phyloP scores from a whole-genome alignment of 2,888 invertebrate genomes.

The Allolobophora icterica region DNA sequence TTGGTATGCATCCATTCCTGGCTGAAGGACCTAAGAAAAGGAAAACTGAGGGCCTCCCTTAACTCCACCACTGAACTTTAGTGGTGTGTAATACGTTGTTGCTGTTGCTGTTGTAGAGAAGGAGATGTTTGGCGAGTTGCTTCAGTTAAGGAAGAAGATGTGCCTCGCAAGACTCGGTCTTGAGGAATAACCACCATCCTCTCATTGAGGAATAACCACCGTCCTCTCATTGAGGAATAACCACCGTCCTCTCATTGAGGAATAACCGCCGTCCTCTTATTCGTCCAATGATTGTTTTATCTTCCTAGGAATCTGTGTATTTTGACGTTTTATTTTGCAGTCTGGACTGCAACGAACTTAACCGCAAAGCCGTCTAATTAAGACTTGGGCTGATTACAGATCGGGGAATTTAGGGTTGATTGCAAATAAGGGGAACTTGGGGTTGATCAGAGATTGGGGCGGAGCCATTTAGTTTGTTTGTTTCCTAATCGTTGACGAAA shows the following conservation, averaged over 20 bases:
- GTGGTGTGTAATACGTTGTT: background rate
- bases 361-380: background rate
- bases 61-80: too few species aligned
- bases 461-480: background rate
- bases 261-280: constrained; percentile 31
- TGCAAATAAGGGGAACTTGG: background rate
- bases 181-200: constrained; percentile 32
- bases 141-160: constrained; percentile 77
- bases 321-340: constrained; percentile 20
- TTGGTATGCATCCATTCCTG: too few species aligned
- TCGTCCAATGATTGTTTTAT: background rate
- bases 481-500: constrained; percentile 22
- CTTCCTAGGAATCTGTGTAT: constrained; percentile 4
- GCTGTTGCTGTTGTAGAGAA: constrained; percentile 69
- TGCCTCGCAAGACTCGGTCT: constrained; percentile 75
- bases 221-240: too few species aligned
- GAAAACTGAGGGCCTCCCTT: too few species aligned
- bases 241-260: constrained; percentile 46
- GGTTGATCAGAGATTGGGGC: too few species aligned
- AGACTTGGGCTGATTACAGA: background rate
- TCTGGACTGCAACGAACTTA: constrained; percentile 19
- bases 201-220: too few species aligned
- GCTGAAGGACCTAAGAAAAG: too few species aligned
- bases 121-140: constrained; percentile 79
- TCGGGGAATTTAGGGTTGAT: background rate